Conservation (phyloP, 2,797 vertebrate species). For the Uromys caudimaculatus region DNA sequence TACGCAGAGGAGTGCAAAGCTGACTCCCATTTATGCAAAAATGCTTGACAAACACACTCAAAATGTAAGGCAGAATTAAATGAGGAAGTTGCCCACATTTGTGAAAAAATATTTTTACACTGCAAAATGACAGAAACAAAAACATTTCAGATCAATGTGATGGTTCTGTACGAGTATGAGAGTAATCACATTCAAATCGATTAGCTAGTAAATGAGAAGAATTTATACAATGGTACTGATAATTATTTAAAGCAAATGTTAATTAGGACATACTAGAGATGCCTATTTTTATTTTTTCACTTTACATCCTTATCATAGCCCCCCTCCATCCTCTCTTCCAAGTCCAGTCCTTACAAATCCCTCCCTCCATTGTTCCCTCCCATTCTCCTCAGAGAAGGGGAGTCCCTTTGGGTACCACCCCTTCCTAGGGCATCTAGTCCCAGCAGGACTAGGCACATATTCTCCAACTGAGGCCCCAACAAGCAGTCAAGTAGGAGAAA, state of each 20-base stretch:
- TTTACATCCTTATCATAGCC: neutral
- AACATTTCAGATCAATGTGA: neutral
- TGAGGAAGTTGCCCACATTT: neutral
- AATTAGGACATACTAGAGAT: neutral
- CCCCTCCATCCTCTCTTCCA: neutral
- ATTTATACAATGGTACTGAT: neutral
- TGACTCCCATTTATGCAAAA: neutral
- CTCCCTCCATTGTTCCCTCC: neutral
- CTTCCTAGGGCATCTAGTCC: neutral
- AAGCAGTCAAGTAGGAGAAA: neutral
- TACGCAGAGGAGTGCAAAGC: neutral
- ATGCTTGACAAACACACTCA: neutral
- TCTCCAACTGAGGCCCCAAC: neutral
- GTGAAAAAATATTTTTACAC: neutral
- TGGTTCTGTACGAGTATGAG: neutral
- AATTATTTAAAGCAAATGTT: conserved; percentile 12
- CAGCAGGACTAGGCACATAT: neutral
- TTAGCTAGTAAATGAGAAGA: neutral
- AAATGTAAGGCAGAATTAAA: neutral
- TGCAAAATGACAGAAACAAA: neutral
- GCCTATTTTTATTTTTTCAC: neutral
- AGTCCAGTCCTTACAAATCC: neutral
- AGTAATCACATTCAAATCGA: neutral
- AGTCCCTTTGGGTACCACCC: neutral
- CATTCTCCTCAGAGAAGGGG: neutral